A percentile compares a stretch with the other conserved stretches of the same genome.
Evolutionary conservation across 53 echinoderm and acorn worm species (phyloP).

Genomic region (Mesocentrotus franciscanus): DNA sequence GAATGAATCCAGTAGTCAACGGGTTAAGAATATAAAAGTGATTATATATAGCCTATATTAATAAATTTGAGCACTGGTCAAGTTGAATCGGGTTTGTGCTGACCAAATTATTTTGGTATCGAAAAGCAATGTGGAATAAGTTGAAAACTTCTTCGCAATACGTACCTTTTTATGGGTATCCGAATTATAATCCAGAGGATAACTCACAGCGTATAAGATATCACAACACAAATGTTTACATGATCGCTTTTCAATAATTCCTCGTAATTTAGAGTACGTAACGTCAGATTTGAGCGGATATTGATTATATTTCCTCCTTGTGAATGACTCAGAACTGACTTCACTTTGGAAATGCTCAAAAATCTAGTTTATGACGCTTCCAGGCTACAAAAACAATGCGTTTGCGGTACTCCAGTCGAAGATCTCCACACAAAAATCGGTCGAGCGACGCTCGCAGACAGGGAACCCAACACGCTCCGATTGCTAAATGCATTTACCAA

Average conservation of each 20-base stretch:
- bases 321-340: neutral
- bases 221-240: neutral
- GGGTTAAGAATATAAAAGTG: too few relatives aligned
- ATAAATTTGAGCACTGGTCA: too few relatives aligned
- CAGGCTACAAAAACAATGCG: neutral
- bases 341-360: neutral
- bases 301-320: neutral
- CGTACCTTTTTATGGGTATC: neutral
- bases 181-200: conserved; percentile 6
- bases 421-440: neutral
- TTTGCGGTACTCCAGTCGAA: neutral
- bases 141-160: neutral
- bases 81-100: too few relatives aligned
- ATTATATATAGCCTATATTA: too few relatives aligned
- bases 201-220: neutral
- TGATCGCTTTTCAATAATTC: neutral
- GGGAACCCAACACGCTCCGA: conserved; percentile 3
- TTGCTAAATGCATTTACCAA: conserved; percentile 24
- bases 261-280: neutral
- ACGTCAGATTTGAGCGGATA: neutral
- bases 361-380: neutral
- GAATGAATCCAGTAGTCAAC: too few relatives aligned
- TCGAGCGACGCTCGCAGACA: conserved; percentile 7
- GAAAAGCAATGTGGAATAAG: too few relatives aligned
- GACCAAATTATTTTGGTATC: too few relatives aligned